Percentiles rank a stretch among this genome's conserved stretches.
These are phyloP conservation scores for Bombus sylvicola DNA, from an alignment of 1,140 invertebrate genomes.

Conservation along the genomic window DNA sequence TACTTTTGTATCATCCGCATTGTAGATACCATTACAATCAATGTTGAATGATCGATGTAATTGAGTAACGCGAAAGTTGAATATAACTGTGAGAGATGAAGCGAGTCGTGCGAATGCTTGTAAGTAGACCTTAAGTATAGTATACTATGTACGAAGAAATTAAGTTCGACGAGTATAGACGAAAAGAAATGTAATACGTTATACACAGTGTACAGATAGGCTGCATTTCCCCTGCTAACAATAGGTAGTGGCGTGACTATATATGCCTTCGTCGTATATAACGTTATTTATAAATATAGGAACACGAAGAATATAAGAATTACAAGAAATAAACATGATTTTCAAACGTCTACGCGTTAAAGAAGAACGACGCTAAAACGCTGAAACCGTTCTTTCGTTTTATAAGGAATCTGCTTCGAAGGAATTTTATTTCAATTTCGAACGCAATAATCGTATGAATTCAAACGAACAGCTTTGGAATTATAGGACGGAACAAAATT, in stretches of 20 bases:
- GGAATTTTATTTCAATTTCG: background rate
- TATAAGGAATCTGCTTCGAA: background rate
- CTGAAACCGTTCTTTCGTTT: background rate
- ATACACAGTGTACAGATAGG: slow-evolving; percentile 58
- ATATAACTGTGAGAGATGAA: slow-evolving; percentile 24
- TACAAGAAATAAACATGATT: slow-evolving; percentile 4
- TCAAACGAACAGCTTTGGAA: background rate
- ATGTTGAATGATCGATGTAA: slow-evolving; percentile 40
- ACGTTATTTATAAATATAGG: slow-evolving; percentile 7
- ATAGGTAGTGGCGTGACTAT: slow-evolving; percentile 52
- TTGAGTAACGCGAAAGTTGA: background rate
- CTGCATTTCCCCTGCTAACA: slow-evolving; percentile 47
- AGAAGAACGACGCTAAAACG: background rate
- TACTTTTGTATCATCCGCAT: slow-evolving; percentile 67
- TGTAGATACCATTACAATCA: slow-evolving; percentile 64
- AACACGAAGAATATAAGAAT: background rate
- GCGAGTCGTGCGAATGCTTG: slow-evolving; percentile 33
- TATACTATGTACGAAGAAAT: background rate
- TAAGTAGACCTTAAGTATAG: slow-evolving; percentile 12
- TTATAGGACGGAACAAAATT: background rate
- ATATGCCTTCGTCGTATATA: slow-evolving; percentile 25
- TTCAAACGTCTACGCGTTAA: background rate
- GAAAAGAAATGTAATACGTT: background rate
- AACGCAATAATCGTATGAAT: background rate
- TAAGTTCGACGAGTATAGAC: slow-evolving; percentile 23